These are phyloP conservation scores for Colossoma macropomum DNA, from an alignment of 2,113 vertebrate genomes.

Conservation along the genomic window DNA sequence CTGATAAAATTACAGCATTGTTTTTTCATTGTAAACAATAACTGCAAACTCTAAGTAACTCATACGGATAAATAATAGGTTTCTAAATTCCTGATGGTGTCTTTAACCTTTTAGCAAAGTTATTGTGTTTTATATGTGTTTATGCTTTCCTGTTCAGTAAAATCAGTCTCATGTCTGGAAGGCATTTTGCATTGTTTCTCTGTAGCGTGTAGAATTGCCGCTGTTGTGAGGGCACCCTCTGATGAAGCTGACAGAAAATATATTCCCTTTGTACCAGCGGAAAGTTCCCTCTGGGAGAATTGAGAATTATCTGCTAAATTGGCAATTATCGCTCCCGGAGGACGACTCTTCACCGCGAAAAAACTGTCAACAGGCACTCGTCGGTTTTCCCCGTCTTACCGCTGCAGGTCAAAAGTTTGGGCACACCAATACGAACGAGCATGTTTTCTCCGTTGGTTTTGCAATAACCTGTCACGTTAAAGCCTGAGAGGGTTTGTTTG, in stretches of 20 bases:
- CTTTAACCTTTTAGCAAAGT: not conserved
- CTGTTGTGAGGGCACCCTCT: conserved; percentile 51
- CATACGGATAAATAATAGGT: too few relatives aligned
- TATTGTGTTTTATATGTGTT: not conserved
- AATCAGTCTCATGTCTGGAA: not conserved
- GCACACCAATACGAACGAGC: conserved; percentile 7
- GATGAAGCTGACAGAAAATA: conserved; percentile 61
- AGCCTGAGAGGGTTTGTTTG: too few relatives aligned
- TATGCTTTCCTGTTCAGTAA: not conserved
- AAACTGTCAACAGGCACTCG: conserved; percentile 49
- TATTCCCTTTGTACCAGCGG: conserved; percentile 49
- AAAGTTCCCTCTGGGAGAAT: conserved; percentile 59
- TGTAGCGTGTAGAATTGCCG: conserved; percentile 38
- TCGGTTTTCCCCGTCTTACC: conserved; percentile 30
- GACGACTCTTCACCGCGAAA: conserved; percentile 28
- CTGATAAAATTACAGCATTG: too few relatives aligned
- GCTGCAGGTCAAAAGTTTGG: not conserved
- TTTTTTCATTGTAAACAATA: too few relatives aligned
- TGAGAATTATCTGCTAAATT: conserved; percentile 62
- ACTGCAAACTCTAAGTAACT: too few relatives aligned
- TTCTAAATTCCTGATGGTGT: too few relatives aligned
- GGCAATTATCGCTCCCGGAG: conserved; percentile 62
- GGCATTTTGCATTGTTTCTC: conserved; percentile 51
- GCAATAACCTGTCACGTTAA: not conserved
- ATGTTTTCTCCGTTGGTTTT: not conserved